Base-by-base conservation (phyloP, 2,888 invertebrate species). In the Drosophila mercatorum region DNA sequence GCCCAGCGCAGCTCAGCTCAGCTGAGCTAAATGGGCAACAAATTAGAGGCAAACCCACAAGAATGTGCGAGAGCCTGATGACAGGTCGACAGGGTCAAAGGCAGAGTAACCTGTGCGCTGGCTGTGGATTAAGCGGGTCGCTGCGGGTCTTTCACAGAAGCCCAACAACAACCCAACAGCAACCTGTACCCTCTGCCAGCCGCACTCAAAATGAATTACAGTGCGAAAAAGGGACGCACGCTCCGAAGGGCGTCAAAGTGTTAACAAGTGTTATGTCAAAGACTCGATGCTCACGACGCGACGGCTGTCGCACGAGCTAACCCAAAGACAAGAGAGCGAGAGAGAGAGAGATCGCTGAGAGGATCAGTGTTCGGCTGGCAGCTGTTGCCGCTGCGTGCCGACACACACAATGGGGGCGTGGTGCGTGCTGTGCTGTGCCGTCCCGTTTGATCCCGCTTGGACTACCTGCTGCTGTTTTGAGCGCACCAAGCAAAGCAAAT, bases 211-310 rank as follows among this genome's bases (percentile, higher is more conserved):
- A 60, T 52, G 83, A 77, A 71, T 83, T 79, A 85, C 85, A 60
- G 74, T 88, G 88, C 85, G 81, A 85, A 83, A 83, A 82, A 72
- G 65, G 75, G 68, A 31, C 74, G 57, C 67, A 72, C 71, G 72
- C 68, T 60, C 36, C 46, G 80, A 72, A 36, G 85, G 88, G 91
- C 75, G 85, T 90, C 87, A 79, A 90, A 83, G 85, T 90, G 90
- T 85, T 90, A 91, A 91, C 91, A 91, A 91, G 91, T 91, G 91
- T 88, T 82, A 72, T 81, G 80, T 78, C 81, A 80, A 85, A 81
- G 41, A 6, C 26, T 26, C 43, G 52, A 49, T 49, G 49, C 49
- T 34, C 17, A 49, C 5, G n/a, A 31, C 5, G 49, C 49, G 31
- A 62, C 77, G 68, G 77, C 76, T 77, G 73, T 68, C 66, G 71